Evolutionary conservation across 2,888 invertebrate species (phyloP), one percentile per base, ranked within the genome.

Genomic region (Emmelina monodactyla): DNA sequence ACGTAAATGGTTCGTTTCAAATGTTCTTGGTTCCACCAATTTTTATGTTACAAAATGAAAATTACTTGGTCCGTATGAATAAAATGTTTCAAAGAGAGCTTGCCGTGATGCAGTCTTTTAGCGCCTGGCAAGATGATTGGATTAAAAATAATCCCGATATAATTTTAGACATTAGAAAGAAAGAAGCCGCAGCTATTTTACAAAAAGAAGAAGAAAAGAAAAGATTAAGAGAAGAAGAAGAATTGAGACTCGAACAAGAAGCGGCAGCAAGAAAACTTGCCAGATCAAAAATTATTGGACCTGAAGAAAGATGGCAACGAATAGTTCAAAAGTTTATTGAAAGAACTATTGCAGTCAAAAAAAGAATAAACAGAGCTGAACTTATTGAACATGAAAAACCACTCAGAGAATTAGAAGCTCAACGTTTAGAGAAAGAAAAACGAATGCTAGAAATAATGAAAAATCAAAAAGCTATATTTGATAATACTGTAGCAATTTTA

Each of bases 281-380:
- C 37, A 69, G 63, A 55, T 38, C 61, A 43, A 64, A 62, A 65
- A 58, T 70, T 22, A 51, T 73, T 38, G 68, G 71, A 14, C 65
- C 82, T 33, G 70, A 80, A 51, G 82, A 83, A 40, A 78, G 83
- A 45, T 87, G 86, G 83, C 82, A 85, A 46, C 78, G 78, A 41
- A 82, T 86, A 44, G 85, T 88, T 51, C 75, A 87, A 32, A 83
- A 84, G 43, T 80, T 87, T 1, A 85, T 89, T 55, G 80, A 86
- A 62, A 58, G 80, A 58, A 70, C 86, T 41, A 79, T 90, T 51
- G 63, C 87, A 19, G 82, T 82, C 4, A 86, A 85, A 42, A 87
- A 87, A 48, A 81, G 84, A 45, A 71, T 88, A 19, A 82, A 85
- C 35, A 79, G 81, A 43, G 82, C 83, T 19, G 82, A 85, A 40